Base-by-base conservation (phyloP, 2,797 vertebrate genomes). In the Lutjanus campechanus region DNA sequence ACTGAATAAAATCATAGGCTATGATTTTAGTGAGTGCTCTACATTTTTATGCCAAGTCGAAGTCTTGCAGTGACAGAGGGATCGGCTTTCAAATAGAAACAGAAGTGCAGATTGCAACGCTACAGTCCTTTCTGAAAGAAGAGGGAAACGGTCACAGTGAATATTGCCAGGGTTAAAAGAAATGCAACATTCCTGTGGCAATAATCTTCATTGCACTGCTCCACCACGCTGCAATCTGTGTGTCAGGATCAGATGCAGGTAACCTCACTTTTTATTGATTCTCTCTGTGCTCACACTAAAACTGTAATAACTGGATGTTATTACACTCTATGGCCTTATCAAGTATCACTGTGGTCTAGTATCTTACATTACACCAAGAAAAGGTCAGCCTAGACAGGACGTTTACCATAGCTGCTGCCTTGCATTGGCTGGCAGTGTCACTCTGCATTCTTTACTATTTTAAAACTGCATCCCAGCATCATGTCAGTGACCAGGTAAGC, bases 241-340 rank as follows among this genome's bases (percentile, higher is more conserved):
- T 76, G 54, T 71, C 74, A 63, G 53, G 67, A 87, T 87, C 77
- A 61, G 54, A 85, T 62, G 16, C 36, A 71, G 69, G 50, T 49
- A 65, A 36, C 50, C 58, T 80, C 56, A 62, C 65, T 73, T 81
- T 36, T 83, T 71, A 90, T 81, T 84, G 83, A 85, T 86, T 82
- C 46, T 69, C 43, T 77, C 25, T 7, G 20, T 75, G 47, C 62
- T 66, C 55, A 13, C 75, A 73, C 54, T 81, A 65, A 77, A 89
- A 65, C 73, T 85, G 22, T 87, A 77, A 88, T 88, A 90, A 81
- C 72, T 75, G 65, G 59, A 68, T 84, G 64, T 87, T 81, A 77
- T 86, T 81, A 79, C 72, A 69, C 25, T 54, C 46, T 43, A n/a
- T 70, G 68, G 73, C 66, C 66, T 80, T 84, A 67, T 87, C 77